phyloP scores from a whole-genome alignment of 1,140 invertebrate species.

The Zelostemma sp. region DNA sequence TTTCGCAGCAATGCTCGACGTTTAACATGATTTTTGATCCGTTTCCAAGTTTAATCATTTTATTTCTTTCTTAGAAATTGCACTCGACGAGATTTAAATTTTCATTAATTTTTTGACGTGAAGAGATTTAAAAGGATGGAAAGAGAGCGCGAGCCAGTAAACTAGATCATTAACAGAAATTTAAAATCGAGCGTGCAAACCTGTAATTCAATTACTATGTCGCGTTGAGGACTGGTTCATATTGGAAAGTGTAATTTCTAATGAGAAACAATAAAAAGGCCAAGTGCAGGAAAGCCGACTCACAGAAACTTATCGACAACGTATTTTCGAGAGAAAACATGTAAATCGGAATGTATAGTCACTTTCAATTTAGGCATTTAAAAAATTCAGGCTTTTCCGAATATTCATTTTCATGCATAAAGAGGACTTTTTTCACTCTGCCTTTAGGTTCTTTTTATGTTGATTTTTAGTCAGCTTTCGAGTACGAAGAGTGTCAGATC shows the following conservation, averaged over 20 bases:
- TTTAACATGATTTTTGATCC: too few species aligned
- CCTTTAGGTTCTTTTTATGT: not conserved
- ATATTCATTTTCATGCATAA: not conserved
- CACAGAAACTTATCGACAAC: not conserved
- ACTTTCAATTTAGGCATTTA: too few species aligned
- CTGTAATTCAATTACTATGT: not conserved
- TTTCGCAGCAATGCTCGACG: not conserved
- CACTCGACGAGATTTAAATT: too few species aligned
- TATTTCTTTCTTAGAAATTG: too few species aligned
- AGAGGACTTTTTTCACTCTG: not conserved
- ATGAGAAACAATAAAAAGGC: conserved; percentile 19
- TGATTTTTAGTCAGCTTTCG: not conserved
- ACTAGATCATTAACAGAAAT: too few species aligned
- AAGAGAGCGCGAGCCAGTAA: not conserved
- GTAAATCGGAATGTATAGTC: too few species aligned
- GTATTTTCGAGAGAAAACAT: too few species aligned
- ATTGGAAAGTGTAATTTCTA: conserved; percentile 2
- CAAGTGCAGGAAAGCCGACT: conserved; percentile 36
- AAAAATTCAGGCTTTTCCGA: not conserved
- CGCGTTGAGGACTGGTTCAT: not conserved
- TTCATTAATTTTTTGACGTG: too few species aligned
- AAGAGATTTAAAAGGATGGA: too few species aligned
- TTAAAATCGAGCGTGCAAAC: too few species aligned
- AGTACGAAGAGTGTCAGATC: too few species aligned
- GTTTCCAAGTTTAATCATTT: too few species aligned